phyloP scores from a whole-genome alignment of 2,797 vertebrate species.

The Trachops cirrhosus region DNA sequence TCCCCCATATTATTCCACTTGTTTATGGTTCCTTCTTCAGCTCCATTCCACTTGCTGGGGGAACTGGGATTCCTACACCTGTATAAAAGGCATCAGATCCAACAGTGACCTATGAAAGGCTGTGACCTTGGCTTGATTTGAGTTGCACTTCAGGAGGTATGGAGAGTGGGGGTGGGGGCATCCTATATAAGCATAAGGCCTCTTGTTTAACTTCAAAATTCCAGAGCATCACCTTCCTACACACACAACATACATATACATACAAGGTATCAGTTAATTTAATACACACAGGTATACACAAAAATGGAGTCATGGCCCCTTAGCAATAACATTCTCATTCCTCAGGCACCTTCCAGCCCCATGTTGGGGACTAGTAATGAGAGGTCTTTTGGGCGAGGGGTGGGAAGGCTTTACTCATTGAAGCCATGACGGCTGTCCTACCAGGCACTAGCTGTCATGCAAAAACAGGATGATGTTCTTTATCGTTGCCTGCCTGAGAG shows the following conservation, averaged over 20 bases:
- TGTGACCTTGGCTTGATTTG: background rate
- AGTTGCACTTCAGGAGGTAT: background rate
- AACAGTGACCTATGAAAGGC: background rate
- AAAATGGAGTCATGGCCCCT: background rate
- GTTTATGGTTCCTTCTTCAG: background rate
- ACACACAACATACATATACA: background rate
- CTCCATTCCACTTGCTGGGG: background rate
- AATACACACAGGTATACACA: background rate
- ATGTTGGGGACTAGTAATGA: background rate
- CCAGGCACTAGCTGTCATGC: background rate
- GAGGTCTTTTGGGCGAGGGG: background rate
- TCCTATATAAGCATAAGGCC: background rate
- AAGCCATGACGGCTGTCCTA: background rate
- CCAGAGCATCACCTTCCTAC: background rate
- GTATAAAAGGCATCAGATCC: background rate
- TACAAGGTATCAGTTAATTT: background rate
- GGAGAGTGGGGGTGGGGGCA: too few species aligned
- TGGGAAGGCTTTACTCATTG: background rate
- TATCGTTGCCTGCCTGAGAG: background rate
- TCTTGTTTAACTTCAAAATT: background rate
- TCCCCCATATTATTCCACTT: background rate
- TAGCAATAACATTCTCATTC: background rate
- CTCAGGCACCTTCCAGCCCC: background rate
- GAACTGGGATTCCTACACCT: background rate
- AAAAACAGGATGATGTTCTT: background rate